phyloP scores from a whole-genome alignment of 1,140 invertebrate species.

The Heliconius hewitsoni region DNA sequence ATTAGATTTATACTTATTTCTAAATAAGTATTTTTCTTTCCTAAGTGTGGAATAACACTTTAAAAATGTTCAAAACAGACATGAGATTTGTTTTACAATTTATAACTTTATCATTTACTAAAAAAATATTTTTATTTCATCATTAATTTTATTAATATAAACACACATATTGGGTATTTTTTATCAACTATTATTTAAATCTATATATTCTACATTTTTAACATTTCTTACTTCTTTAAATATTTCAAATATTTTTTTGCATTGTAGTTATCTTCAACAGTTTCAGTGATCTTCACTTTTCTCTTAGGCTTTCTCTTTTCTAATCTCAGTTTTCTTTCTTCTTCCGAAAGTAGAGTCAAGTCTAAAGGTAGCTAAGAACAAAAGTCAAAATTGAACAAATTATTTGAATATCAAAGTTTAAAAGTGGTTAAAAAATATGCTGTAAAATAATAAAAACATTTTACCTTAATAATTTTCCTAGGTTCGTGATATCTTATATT shows the following conservation, averaged over 20 bases:
- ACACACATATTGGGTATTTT: background rate
- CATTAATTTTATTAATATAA: background rate
- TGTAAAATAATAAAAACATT: background rate
- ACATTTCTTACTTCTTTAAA: constrained; percentile 82
- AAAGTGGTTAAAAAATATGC: background rate
- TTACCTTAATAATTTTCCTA: constrained; percentile 90
- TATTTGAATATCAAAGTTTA: constrained; percentile 12
- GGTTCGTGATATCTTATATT: constrained; percentile 92
- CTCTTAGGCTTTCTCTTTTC: constrained; percentile 88
- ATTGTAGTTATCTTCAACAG: constrained; percentile 90
- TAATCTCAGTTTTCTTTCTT: constrained; percentile 85
- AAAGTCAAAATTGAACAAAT: background rate
- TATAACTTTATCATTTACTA: background rate
- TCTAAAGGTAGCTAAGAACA: constrained; percentile 87
- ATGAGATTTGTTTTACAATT: too few relatives aligned
- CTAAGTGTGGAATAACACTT: too few relatives aligned
- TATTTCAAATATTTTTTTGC: constrained; percentile 88
- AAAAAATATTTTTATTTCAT: background rate
- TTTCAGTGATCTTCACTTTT: constrained; percentile 87
- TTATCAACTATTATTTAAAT: background rate
- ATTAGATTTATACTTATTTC: too few relatives aligned
- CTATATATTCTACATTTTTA: background rate
- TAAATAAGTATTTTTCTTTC: too few relatives aligned
- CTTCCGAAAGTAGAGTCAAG: constrained; percentile 85
- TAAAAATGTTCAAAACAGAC: too few relatives aligned